Conservation (phyloP, 2,888 invertebrate species). For the Aporophyla lueneburgensis region DNA sequence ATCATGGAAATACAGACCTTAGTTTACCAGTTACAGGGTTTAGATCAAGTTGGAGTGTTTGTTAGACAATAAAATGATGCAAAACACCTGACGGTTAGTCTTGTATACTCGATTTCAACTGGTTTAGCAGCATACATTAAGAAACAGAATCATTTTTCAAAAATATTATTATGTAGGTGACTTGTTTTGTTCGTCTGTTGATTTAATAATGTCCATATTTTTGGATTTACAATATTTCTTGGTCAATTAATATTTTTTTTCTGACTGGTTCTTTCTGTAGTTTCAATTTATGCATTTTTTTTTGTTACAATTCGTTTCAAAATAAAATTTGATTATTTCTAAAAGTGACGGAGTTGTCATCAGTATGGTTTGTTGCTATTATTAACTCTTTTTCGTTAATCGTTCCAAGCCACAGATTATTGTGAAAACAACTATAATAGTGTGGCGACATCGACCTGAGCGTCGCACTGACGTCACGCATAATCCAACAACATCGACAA, state of each 20-base stretch:
- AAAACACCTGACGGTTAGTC: slow-evolving; percentile 62
- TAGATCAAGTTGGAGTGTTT: neutral
- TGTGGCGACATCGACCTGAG: too few relatives aligned
- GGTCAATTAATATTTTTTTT: neutral
- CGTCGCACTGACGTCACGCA: too few relatives aligned
- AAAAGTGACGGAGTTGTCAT: too few relatives aligned
- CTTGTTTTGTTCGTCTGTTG: slow-evolving; percentile 7
- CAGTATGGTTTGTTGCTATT: neutral
- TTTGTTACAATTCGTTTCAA: neutral
- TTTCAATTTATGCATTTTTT: neutral
- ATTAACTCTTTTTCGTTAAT: neutral
- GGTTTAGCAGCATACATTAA: slow-evolving; percentile 56
- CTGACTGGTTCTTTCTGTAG: neutral
- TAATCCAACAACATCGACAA: too few relatives aligned
- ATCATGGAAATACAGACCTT: slow-evolving; percentile 7
- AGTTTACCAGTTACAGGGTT: accelerated
- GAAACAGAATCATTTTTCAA: slow-evolving; percentile 51
- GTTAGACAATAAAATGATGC: slow-evolving; percentile 68
- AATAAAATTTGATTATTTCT: neutral
- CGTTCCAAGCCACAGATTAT: neutral
- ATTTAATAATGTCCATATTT: slow-evolving; percentile 9
- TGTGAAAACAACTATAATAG: neutral
- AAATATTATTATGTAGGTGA: slow-evolving; percentile 31
- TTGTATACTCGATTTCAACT: slow-evolving; percentile 63
- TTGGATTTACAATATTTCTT: slow-evolving; percentile 13